A percentile compares a stretch with the other conserved stretches of the same genome.
Evolutionary conservation across 1,140 invertebrate genomes (phyloP).

Genomic region (Vanessa atalanta): DNA sequence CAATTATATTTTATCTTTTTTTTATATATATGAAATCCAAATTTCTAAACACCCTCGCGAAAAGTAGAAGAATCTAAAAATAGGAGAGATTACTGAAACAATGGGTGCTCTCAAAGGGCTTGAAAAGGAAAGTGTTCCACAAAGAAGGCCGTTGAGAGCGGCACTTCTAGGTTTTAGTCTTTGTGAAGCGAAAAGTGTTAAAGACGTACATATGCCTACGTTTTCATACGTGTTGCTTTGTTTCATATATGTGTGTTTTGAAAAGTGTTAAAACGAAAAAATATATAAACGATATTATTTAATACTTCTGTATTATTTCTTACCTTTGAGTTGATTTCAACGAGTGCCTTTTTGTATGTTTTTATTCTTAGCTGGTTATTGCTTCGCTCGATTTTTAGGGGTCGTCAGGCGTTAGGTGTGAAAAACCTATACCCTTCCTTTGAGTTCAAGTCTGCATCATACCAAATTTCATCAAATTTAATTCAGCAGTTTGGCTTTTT

Average conservation of each 20-base stretch:
- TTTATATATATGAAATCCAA: not conserved
- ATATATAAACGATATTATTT: no score
- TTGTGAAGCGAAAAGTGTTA: constrained; percentile 26
- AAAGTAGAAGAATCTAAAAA: constrained; percentile 14
- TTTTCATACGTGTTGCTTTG: constrained; percentile 3
- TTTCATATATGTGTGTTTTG: not conserved
- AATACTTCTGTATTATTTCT: no score
- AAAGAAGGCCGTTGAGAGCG: constrained; percentile 33
- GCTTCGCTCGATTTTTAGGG: no score
- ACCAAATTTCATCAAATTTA: no score
- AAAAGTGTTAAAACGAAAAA: not conserved
- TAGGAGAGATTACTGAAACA: constrained; percentile 37
- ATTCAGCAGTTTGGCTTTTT: no score
- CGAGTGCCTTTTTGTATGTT: no score
- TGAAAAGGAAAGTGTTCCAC: constrained; percentile 32
- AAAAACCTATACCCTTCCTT: no score
- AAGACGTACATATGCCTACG: constrained; percentile 1
- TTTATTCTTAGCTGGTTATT: no score
- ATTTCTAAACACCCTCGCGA: constrained; percentile 5
- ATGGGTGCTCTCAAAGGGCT: constrained; percentile 30
- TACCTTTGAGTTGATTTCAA: no score
- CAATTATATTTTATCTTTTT: no score
- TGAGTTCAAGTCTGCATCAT: no score
- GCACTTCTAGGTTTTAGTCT: constrained; percentile 28
- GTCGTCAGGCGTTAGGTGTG: no score